A percentile compares a stretch with the other conserved stretches of the same genome.
Evolutionary conservation across 53 echinoderm and acorn worm genomes (phyloP).

Genomic region (Arbacia lixula): DNA sequence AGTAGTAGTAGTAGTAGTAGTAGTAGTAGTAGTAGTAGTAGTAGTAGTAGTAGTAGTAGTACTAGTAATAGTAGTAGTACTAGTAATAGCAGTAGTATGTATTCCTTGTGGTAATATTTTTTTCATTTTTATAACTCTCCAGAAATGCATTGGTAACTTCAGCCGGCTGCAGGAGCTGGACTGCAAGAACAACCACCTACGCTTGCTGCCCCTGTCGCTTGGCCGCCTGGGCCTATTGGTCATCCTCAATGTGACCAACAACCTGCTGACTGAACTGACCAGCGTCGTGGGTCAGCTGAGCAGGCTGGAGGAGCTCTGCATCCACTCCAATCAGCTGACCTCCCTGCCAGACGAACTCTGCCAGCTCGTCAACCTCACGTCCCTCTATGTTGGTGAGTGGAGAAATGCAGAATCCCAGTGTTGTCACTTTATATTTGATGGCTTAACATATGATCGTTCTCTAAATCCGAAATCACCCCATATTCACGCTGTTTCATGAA

Average conservation of each 20-base stretch:
- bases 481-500: too few species aligned
- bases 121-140: too few species aligned
- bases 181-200: conserved; percentile 95
- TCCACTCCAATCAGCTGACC: conserved; percentile 91
- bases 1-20: conserved; percentile 15
- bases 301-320: conserved; percentile 86
- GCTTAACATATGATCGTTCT: too few species aligned
- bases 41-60: not conserved
- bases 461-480: too few species aligned
- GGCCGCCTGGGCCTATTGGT: conserved; percentile 66
- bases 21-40: not conserved
- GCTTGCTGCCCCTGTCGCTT: conserved; percentile 71
- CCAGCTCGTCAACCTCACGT: conserved; percentile 72
- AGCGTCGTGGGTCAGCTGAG: conserved; percentile 73
- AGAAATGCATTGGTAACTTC: conserved; percentile 88
- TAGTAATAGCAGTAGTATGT: not conserved
- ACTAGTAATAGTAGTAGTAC: not conserved
- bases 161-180: conserved; percentile 88
- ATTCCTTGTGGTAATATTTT: too few species aligned
- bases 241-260: conserved; percentile 92
- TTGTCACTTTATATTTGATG: too few species aligned
- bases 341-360: conserved; percentile 81
- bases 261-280: conserved; percentile 75
- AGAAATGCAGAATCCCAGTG: too few species aligned
- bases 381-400: conserved; percentile 43